Evolutionary conservation across 2,113 vertebrate species (phyloP).

Genomic region (Catharus minimus): DNA sequence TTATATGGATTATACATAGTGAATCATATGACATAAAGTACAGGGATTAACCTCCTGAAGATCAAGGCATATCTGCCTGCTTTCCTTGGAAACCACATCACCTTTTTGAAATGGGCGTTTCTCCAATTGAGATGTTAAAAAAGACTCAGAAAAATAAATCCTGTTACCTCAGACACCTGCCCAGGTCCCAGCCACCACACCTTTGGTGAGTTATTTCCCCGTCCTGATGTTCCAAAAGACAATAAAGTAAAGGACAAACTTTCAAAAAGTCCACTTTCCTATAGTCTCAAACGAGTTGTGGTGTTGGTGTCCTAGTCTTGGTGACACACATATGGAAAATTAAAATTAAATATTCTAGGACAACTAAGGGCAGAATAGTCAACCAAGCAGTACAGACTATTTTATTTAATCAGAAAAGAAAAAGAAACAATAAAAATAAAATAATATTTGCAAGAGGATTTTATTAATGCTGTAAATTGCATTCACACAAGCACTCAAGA

Average conservation of each 20-base stretch:
- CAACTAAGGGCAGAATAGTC: background rate
- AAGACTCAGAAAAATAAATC: background rate
- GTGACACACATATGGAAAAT: background rate
- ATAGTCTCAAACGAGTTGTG: accelerated
- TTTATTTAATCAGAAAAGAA: constrained; percentile 9
- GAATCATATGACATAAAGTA: background rate
- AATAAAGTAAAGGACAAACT: background rate
- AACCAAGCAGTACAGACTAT: background rate
- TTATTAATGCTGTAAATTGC: constrained; percentile 65
- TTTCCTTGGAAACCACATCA: background rate
- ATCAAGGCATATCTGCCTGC: background rate
- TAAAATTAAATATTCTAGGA: background rate
- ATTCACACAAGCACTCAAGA: constrained; percentile 15
- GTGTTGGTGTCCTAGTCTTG: background rate
- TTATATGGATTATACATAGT: background rate
- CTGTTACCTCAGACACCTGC: background rate
- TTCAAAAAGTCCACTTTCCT: background rate
- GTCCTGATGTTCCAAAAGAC: background rate
- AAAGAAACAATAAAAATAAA: constrained; percentile 16
- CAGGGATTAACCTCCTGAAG: background rate
- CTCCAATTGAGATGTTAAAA: background rate
- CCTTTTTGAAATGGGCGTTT: background rate
- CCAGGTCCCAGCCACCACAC: background rate
- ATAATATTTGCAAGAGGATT: constrained; percentile 14
- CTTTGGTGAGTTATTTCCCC: background rate